Percentiles rank a stretch among this genome's conserved stretches.
phyloP scores from a whole-genome alignment of 2,113 vertebrate species.

The Glaucidium brasilianum region DNA sequence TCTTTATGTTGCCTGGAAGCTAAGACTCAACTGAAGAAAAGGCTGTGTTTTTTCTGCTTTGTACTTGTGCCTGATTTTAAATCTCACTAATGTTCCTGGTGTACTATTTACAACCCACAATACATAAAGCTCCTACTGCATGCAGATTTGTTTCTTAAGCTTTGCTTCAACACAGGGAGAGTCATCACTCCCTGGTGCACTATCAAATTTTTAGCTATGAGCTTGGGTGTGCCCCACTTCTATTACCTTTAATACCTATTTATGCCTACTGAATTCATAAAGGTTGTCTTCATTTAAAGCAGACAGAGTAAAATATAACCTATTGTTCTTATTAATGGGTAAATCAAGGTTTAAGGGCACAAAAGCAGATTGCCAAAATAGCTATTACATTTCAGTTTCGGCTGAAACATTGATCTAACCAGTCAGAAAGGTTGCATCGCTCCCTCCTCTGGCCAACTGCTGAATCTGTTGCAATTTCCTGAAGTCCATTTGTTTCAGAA shows the following conservation, averaged over 20 bases:
- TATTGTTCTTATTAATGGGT: background rate
- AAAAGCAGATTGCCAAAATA: background rate
- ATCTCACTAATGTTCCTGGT: background rate
- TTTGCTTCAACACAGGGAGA: background rate
- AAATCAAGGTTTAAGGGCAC: slow-evolving; percentile 10
- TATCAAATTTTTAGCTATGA: background rate
- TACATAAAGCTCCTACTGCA: background rate
- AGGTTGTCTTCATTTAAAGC: background rate
- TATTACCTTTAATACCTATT: background rate
- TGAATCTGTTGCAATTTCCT: background rate
- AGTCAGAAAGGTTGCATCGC: background rate
- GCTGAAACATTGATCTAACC: background rate
- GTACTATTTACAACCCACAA: background rate
- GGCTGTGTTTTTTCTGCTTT: background rate
- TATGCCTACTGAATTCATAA: background rate
- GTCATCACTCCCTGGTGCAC: background rate
- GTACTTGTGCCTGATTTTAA: background rate
- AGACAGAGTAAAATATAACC: background rate
- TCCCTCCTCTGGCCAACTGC: slow-evolving; percentile 17
- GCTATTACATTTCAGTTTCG: background rate
- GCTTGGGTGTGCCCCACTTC: background rate
- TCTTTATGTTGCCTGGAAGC: slow-evolving; percentile 7
- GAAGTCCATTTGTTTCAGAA: background rate
- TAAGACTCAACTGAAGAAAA: background rate
- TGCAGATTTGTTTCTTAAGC: background rate